phyloP scores from a whole-genome alignment of 2,888 invertebrate genomes.

The Archips xylosteana region DNA sequence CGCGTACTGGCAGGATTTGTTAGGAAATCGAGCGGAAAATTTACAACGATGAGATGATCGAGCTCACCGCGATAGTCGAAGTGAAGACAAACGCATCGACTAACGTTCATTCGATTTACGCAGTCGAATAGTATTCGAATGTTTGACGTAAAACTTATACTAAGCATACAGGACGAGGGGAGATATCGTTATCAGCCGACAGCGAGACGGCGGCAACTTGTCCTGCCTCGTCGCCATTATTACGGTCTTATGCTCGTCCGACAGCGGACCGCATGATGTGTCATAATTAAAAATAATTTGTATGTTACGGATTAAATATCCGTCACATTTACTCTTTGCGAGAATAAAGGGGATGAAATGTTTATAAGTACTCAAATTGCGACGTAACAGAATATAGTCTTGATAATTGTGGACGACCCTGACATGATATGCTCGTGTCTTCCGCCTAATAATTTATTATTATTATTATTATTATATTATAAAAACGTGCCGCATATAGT shows the following conservation, averaged over 20 bases:
- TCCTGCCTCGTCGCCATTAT: conserved; percentile 59
- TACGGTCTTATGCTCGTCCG: conserved; percentile 47
- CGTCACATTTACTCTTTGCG: conserved; percentile 5
- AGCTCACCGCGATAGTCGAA: too few relatives aligned
- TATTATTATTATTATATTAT: conserved; percentile 24
- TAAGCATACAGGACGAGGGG: conserved; percentile 35
- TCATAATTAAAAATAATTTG: neutral
- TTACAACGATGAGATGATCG: too few relatives aligned
- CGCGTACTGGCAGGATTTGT: too few relatives aligned
- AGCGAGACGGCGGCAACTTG: conserved; percentile 52
- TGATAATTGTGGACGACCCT: conserved; percentile 2
- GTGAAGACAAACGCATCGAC: too few relatives aligned
- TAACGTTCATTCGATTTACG: too few relatives aligned
- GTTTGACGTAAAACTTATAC: too few relatives aligned
- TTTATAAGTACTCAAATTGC: neutral
- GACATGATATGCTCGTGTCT: conserved; percentile 48
- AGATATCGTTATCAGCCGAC: conserved; percentile 40
- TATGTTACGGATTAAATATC: conserved; percentile 4
- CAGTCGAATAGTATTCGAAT: too few relatives aligned
- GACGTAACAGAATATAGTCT: neutral
- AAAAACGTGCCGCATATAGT: neutral
- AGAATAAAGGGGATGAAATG: conserved; percentile 10
- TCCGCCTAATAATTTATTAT: conserved; percentile 28
- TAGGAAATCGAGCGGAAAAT: too few relatives aligned
- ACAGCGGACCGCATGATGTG: neutral